phyloP scores from a whole-genome alignment of 2,113 vertebrate genomes.

The Clinocottus analis region DNA sequence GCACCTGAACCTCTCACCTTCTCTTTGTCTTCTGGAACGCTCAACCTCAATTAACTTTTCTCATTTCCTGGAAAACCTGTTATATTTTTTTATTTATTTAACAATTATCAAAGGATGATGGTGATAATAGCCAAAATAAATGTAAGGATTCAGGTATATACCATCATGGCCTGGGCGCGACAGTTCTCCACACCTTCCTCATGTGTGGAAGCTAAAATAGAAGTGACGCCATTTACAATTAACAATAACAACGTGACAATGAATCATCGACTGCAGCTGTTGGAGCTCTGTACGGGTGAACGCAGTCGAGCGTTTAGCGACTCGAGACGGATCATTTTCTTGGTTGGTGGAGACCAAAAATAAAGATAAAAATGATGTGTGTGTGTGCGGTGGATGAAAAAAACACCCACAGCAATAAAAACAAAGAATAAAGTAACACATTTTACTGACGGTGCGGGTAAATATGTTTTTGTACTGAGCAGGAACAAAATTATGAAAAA shows the following conservation, averaged over 20 bases:
- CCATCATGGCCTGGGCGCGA: too few species aligned
- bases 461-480: too few species aligned
- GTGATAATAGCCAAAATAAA: background rate
- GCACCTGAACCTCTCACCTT: slow-evolving; percentile 8
- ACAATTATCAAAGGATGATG: background rate
- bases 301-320: background rate
- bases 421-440: too few species aligned
- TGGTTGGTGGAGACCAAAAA: background rate
- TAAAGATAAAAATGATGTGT: background rate
- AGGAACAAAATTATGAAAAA: too few species aligned
- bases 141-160: background rate
- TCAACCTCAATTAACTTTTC: background rate
- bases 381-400: too few species aligned
- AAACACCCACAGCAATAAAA: too few species aligned
- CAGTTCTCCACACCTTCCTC: background rate
- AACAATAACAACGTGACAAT: background rate
- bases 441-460: too few species aligned
- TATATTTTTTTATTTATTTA: background rate
- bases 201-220: slow-evolving; percentile 3
- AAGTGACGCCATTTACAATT: background rate
- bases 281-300: background rate
- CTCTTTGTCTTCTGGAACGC: background rate
- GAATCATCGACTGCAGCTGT: background rate
- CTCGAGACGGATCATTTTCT: background rate
- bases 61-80: background rate